These are phyloP conservation scores for Pocillopora damicornis DNA, from an alignment of 64 coral and sea anemone species.

Conservation along the genomic window DNA sequence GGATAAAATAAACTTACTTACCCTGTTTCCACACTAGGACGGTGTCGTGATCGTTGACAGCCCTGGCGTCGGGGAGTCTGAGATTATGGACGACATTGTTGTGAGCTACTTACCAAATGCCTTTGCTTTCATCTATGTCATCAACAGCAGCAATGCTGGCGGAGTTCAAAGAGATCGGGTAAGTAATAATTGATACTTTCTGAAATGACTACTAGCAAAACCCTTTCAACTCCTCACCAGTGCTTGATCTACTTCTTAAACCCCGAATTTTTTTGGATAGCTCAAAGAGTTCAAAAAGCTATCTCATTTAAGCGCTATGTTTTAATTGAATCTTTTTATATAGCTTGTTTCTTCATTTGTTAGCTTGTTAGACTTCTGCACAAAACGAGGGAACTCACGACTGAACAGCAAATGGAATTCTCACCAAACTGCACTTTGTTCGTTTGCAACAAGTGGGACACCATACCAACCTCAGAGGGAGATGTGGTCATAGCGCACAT, in stretches of 20 bases:
- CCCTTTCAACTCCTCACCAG: too few species aligned
- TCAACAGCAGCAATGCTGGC: conserved; percentile 16
- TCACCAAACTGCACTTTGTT: conserved; percentile 28
- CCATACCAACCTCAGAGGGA: conserved; percentile 14
- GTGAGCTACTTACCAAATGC: conserved; percentile 18
- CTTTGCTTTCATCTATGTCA: conserved; percentile 38
- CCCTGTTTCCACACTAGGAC: not conserved
- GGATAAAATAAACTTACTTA: not conserved
- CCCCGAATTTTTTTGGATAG: too few species aligned
- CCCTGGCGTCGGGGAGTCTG: conserved; percentile 29
- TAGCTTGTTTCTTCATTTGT: not conserved
- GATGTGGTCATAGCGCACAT: conserved; percentile 23
- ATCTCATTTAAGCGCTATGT: too few species aligned
- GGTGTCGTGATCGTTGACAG: conserved; percentile 19
- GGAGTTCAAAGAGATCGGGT: conserved; percentile 27
- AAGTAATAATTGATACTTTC: not conserved
- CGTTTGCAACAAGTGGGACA: conserved; percentile 40
- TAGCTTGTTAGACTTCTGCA: conserved; percentile 36
- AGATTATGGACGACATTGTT: conserved; percentile 1
- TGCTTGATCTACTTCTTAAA: too few species aligned
- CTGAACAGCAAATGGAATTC: conserved; percentile 38
- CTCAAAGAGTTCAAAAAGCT: too few species aligned
- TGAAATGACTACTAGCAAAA: too few species aligned
- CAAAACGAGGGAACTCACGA: conserved; percentile 30
- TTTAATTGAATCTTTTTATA: too few species aligned